A percentile compares a stretch with the other conserved stretches of the same genome.
Evolutionary conservation across 2,113 vertebrate genomes (phyloP).

Genomic region (Ameiurus melas): DNA sequence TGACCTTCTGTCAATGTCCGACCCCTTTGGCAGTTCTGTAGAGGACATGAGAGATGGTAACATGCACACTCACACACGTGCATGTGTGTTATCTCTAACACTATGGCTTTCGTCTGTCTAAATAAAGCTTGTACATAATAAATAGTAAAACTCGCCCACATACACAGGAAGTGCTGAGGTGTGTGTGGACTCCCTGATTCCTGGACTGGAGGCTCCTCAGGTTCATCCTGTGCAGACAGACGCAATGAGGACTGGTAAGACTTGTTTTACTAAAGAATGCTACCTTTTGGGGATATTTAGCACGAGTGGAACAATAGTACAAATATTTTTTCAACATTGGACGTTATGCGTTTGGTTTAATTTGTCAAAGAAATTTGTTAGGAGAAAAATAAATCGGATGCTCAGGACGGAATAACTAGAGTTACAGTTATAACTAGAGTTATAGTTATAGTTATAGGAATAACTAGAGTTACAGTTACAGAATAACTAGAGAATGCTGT

Average conservation of each 20-base stretch:
- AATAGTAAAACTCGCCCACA: neutral
- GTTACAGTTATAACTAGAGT: no score
- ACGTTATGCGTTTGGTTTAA: neutral
- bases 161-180: constrained; percentile 59
- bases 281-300: neutral
- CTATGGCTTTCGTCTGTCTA: neutral
- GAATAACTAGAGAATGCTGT: neutral
- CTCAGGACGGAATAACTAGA: neutral
- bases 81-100: neutral
- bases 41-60: constrained; percentile 75
- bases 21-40: constrained; percentile 90
- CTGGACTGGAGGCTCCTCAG: constrained; percentile 80
- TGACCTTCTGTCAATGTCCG: constrained; percentile 88
- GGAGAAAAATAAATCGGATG: neutral
- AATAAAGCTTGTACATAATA: neutral
- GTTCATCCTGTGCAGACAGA: constrained; percentile 76
- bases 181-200: constrained; percentile 82
- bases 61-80: neutral
- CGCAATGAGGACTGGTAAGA: constrained; percentile 79
- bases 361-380: neutral
- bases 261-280: neutral
- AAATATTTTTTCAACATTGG: neutral
- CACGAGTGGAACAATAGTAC: neutral
- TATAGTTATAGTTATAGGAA: no score
- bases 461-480: no score